phyloP scores from a whole-genome alignment of 2,113 vertebrate genomes.

The Trichomycterus rosablanca region DNA sequence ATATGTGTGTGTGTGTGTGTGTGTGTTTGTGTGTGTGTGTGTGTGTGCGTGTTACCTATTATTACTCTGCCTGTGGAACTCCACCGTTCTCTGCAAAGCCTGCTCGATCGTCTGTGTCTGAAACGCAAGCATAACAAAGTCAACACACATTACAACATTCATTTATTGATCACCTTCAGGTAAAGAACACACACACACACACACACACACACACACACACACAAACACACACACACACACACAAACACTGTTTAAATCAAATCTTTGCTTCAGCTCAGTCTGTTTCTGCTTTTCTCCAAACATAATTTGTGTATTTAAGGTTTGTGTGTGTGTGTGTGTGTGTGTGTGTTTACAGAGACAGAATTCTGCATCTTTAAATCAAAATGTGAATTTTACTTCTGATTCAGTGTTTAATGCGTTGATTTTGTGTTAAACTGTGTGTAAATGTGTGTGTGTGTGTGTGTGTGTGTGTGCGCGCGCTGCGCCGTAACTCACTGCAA shows the following conservation, averaged over 20 bases:
- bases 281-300: not conserved
- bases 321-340: conserved; percentile 22
- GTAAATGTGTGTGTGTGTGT: not conserved
- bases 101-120: conserved; percentile 90
- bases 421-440: not conserved
- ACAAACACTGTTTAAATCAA: too few relatives aligned
- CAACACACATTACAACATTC: too few relatives aligned
- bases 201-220: too few relatives aligned
- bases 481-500: not conserved
- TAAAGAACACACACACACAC: too few relatives aligned
- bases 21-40: not conserved
- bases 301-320: not conserved
- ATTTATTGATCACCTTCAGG: too few relatives aligned
- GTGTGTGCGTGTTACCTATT: conserved; percentile 71
- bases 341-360: conserved; percentile 21
- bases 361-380: conserved; percentile 3
- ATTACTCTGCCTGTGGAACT: conserved; percentile 85
- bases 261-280: too few relatives aligned
- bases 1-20: conserved; percentile 22
- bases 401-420: not conserved
- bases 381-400: not conserved
- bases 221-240: too few relatives aligned
- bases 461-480: too few relatives aligned
- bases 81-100: conserved; percentile 88
- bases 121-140: conserved; percentile 13